phyloP scores from a whole-genome alignment of 2,888 invertebrate species.

The Trachelus tabidus region DNA sequence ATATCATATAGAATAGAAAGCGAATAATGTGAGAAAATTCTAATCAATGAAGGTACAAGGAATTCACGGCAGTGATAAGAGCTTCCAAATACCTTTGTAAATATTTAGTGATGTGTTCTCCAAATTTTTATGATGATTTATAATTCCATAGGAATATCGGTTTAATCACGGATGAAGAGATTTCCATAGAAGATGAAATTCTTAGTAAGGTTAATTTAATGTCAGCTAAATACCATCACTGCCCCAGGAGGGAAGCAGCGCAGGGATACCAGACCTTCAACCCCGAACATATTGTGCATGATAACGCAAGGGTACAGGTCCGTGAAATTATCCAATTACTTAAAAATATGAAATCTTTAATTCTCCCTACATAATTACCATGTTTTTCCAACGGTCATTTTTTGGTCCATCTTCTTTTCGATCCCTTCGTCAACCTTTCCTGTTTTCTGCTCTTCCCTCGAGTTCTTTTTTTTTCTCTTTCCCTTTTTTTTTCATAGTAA shows the following conservation, averaged over 20 bases:
- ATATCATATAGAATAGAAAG: background rate
- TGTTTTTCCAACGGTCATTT: background rate
- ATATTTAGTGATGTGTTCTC: background rate
- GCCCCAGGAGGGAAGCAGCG: constrained; percentile 6
- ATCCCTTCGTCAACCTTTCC: background rate
- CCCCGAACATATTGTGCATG: constrained; percentile 3
- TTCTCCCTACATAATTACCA: background rate
- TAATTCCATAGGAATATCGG: background rate
- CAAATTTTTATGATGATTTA: background rate
- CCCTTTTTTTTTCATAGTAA: background rate
- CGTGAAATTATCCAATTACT: constrained; percentile 21
- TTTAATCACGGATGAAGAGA: background rate
- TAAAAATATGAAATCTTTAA: constrained; percentile 19
- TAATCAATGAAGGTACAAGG: background rate
- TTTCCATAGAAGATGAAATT: constrained; percentile 4
- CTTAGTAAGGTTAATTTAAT: constrained; percentile 24
- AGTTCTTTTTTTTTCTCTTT: no score
- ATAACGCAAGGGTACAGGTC: constrained; percentile 16
- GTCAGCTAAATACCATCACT: constrained; percentile 21
- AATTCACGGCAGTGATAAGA: background rate
- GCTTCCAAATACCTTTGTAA: background rate
- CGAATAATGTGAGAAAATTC: background rate
- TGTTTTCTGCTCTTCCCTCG: background rate
- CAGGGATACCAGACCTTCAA: background rate
- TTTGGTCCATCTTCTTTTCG: background rate